Conservation (phyloP, 2,797 vertebrate genomes). For the Adelosebastes latens region DNA sequence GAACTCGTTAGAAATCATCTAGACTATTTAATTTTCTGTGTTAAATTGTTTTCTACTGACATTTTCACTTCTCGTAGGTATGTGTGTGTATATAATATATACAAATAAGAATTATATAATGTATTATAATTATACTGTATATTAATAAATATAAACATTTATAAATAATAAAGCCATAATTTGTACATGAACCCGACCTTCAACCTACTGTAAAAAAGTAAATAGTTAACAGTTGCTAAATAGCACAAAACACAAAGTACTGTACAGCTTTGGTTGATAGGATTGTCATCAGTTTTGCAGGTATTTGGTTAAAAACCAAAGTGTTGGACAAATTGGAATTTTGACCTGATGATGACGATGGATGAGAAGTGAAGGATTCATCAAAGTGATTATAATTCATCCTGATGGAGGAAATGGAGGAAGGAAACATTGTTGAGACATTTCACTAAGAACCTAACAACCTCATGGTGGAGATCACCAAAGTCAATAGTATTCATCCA, state of each 20-base stretch:
- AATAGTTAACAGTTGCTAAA: background rate
- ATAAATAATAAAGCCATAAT: background rate
- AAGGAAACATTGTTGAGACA: background rate
- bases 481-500: background rate
- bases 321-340: too few relatives aligned
- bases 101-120: too few relatives aligned
- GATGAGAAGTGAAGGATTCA: too few relatives aligned
- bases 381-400: too few relatives aligned
- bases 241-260: background rate
- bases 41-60: background rate
- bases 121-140: too few relatives aligned
- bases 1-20: background rate
- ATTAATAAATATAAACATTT: too few relatives aligned
- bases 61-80: background rate
- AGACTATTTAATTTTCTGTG: background rate
- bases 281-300: background rate
- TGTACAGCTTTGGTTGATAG: background rate
- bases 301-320: too few relatives aligned
- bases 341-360: too few relatives aligned
- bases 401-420: too few relatives aligned
- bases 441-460: background rate
- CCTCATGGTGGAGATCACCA: background rate
- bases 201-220: background rate
- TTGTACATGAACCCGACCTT: background rate
- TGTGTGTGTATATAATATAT: background rate